Conservation (phyloP, 64 coral and sea anemone genomes). For the Anthopleura sola region DNA sequence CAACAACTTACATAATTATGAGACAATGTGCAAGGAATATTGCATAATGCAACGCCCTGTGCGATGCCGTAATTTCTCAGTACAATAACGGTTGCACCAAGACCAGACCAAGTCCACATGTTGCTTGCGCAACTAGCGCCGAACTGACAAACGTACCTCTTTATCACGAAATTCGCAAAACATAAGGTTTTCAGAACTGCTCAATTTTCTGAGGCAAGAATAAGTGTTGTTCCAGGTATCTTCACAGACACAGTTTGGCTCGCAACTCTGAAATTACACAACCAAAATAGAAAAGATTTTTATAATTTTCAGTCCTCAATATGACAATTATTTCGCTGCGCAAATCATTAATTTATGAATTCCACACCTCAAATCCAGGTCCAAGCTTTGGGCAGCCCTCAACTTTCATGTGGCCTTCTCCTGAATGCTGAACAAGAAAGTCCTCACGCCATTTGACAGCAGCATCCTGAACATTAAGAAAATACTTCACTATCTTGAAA, state of each 20-base stretch:
- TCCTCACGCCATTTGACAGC: slow-evolving; percentile 60
- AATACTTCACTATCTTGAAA: too few relatives aligned
- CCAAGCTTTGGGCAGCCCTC: slow-evolving; percentile 63
- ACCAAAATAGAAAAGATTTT: background rate
- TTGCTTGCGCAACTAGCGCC: too few relatives aligned
- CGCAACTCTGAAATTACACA: slow-evolving; percentile 40
- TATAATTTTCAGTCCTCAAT: background rate
- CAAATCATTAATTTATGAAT: too few relatives aligned
- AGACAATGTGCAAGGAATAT: too few relatives aligned
- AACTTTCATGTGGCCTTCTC: slow-evolving; percentile 49
- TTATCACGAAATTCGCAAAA: slow-evolving; percentile 79
- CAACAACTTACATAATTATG: too few relatives aligned
- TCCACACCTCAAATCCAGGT: slow-evolving; percentile 64
- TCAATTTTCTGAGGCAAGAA: slow-evolving; percentile 68
- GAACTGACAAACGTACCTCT: slow-evolving; percentile 38
- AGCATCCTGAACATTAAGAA: background rate
- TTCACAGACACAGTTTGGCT: slow-evolving; percentile 84
- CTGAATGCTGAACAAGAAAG: slow-evolving; percentile 65
- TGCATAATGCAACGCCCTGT: too few relatives aligned
- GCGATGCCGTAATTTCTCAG: too few relatives aligned
- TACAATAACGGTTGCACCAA: too few relatives aligned
- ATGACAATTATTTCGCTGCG: too few relatives aligned
- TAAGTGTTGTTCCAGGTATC: slow-evolving; percentile 89
- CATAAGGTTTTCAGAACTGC: slow-evolving; percentile 49
- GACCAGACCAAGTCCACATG: too few relatives aligned